These are phyloP conservation scores for Tenthredo livida DNA, from an alignment of 2,888 invertebrate species.

Conservation along the genomic window DNA sequence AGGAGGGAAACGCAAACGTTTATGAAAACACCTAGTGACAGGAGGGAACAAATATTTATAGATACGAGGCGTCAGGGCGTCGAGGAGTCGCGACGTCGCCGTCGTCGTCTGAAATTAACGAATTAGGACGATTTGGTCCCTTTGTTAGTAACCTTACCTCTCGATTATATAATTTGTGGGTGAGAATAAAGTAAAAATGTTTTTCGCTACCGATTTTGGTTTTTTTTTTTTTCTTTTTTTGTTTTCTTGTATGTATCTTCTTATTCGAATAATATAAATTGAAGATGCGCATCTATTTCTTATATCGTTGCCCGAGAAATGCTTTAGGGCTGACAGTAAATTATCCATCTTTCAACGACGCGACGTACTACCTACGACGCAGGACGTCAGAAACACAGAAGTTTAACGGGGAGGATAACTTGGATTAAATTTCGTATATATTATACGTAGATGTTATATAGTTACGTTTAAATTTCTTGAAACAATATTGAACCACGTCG, in stretches of 20 bases:
- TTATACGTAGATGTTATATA: background rate
- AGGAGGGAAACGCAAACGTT: constrained; percentile 8
- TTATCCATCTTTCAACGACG: constrained; percentile 43
- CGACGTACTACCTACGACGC: background rate
- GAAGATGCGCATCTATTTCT: background rate
- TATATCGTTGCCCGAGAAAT: constrained; percentile 1
- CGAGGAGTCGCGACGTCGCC: background rate
- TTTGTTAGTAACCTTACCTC: background rate
- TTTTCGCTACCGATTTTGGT: background rate
- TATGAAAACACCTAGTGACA: constrained; percentile 52
- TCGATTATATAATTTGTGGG: background rate
- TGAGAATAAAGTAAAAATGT: background rate
- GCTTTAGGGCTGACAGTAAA: constrained; percentile 40
- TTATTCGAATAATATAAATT: background rate
- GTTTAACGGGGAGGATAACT: constrained; percentile 31
- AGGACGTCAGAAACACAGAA: constrained; percentile 45
- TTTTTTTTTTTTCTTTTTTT: background rate
- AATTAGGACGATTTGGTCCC: constrained; percentile 19
- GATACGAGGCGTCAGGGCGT: constrained; percentile 46
- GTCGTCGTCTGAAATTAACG: constrained; percentile 27
- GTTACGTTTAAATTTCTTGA: constrained; percentile 38
- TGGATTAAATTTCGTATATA: constrained; percentile 38
- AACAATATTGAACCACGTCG: constrained; percentile 44
- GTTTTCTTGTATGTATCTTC: background rate
- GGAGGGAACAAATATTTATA: constrained; percentile 51